Percentiles rank a stretch among this genome's conserved stretches.
phyloP scores from a whole-genome alignment of 2,113 vertebrate species.

The Vimba vimba region DNA sequence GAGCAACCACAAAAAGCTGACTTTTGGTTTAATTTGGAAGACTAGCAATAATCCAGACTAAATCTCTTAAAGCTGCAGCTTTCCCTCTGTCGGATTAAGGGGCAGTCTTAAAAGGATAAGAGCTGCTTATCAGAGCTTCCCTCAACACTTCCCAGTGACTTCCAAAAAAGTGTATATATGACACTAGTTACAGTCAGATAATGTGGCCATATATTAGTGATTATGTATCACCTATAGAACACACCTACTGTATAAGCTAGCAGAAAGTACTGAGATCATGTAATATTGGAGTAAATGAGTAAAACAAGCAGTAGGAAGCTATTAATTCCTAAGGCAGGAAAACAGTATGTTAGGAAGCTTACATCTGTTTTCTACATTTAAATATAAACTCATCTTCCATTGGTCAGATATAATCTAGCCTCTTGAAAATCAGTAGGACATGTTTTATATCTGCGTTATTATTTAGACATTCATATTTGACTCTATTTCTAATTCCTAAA shows the following conservation, averaged over 20 bases:
- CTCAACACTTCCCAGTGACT: constrained; percentile 72
- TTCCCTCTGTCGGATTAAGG: constrained; percentile 73
- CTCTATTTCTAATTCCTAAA: background rate
- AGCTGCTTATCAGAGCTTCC: constrained; percentile 75
- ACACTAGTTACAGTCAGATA: constrained; percentile 34
- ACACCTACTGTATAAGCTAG: constrained; percentile 57
- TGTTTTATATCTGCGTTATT: background rate
- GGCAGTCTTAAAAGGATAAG: constrained; percentile 82
- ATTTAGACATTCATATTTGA: background rate
- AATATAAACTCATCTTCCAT: background rate
- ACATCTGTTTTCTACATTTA: background rate
- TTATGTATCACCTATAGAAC: constrained; percentile 65
- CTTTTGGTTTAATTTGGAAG: constrained; percentile 84
- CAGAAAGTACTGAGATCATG: constrained; percentile 64
- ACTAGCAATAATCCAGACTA: constrained; percentile 82
- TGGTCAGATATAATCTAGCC: background rate
- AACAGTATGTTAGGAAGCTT: background rate
- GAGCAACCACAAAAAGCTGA: constrained; percentile 77
- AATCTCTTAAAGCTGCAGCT: constrained; percentile 76
- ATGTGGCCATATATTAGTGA: constrained; percentile 1
- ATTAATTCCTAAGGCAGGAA: background rate
- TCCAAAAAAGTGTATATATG: constrained; percentile 47
- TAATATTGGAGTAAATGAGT: constrained; percentile 57
- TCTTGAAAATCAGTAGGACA: background rate
- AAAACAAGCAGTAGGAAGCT: constrained; percentile 4